Conservation (phyloP, 2,888 invertebrate species). For the Microchrysa polita region DNA sequence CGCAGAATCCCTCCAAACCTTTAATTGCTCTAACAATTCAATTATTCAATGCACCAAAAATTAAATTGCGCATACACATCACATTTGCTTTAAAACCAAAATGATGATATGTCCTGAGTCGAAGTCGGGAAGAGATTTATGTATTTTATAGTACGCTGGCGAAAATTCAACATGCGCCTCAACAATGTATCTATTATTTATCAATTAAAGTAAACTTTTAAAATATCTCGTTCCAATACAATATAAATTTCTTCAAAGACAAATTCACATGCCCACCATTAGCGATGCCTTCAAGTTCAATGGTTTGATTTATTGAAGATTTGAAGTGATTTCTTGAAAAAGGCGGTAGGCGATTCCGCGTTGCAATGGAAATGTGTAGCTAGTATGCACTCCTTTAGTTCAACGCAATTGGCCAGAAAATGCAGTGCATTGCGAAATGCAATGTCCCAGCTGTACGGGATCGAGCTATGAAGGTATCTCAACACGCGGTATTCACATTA, state of each 20-base stretch:
- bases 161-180: no score
- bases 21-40: no score
- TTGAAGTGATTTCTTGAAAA: slow-evolving; percentile 28
- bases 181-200: no score
- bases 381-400: background rate
- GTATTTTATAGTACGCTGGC: no score
- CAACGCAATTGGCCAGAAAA: background rate
- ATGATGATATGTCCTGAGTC: no score
- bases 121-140: no score
- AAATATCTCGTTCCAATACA: slow-evolving; percentile 28
- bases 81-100: no score
- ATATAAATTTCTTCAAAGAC: slow-evolving; percentile 12
- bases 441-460: background rate
- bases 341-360: slow-evolving; percentile 31
- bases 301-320: slow-evolving; percentile 25
- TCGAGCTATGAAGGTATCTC: background rate
- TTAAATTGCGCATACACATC: no score
- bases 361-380: slow-evolving; percentile 7
- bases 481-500: background rate
- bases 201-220: slow-evolving; percentile 28
- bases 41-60: no score
- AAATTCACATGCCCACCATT: slow-evolving; percentile 16
- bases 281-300: slow-evolving; percentile 27
- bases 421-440: no score
- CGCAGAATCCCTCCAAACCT: no score